phyloP scores from a whole-genome alignment of 2,888 invertebrate genomes.

The Hyposoter didymator region DNA sequence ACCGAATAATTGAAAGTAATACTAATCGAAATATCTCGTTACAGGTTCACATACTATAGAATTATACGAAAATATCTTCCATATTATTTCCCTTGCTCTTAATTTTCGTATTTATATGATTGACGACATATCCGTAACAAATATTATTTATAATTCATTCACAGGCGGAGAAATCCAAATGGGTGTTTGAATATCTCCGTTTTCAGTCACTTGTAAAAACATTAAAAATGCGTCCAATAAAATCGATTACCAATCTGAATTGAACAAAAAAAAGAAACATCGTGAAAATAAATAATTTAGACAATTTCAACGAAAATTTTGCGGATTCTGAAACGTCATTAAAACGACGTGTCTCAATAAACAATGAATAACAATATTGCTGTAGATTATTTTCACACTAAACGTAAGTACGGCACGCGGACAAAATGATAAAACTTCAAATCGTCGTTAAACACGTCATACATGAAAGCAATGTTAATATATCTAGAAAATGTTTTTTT shows the following conservation, averaged over 20 bases:
- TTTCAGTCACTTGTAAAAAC: conserved; percentile 67
- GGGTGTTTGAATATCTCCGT: conserved; percentile 52
- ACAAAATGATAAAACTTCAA: background rate
- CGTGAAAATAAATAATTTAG: background rate
- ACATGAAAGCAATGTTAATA: background rate
- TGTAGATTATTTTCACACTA: background rate
- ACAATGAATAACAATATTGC: background rate
- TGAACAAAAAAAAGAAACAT: background rate
- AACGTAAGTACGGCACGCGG: background rate
- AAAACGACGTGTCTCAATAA: background rate
- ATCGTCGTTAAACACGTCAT: conserved; percentile 4
- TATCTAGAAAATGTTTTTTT: background rate
- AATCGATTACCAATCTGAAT: conserved; percentile 48
- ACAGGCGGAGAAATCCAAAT: conserved; percentile 40
- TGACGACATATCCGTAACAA: conserved; percentile 69
- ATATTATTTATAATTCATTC: conserved; percentile 69
- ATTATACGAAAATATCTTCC: conserved; percentile 49
- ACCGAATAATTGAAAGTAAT: background rate
- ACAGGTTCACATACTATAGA: conserved; percentile 11
- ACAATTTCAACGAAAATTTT: conserved; percentile 20
- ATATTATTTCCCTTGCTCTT: conserved; percentile 66
- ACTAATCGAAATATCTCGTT: background rate
- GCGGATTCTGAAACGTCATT: background rate
- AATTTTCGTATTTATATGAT: conserved; percentile 69
- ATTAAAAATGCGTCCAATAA: conserved; percentile 67